Conservation (phyloP, 1,140 invertebrate species). For the Pseudobourletiella spinata region DNA sequence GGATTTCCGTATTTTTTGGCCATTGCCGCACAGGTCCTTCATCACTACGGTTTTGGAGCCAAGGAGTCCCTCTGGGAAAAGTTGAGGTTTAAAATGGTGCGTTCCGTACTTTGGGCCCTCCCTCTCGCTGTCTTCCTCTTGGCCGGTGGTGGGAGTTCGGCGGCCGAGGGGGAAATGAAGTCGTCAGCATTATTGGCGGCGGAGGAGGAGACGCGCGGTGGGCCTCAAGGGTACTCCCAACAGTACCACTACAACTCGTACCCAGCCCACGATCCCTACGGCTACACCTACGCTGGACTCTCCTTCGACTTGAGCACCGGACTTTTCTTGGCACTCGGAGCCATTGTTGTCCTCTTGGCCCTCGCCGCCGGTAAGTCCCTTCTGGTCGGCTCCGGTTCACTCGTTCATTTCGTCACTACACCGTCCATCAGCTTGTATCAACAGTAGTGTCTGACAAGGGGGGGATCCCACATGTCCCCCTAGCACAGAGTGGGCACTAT, state of each 20-base stretch:
- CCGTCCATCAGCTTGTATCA: no score
- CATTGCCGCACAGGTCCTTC: no score
- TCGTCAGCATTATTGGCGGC: slow-evolving; percentile 17
- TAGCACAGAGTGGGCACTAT: no score
- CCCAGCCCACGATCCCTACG: slow-evolving; percentile 37
- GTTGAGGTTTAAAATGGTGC: slow-evolving; percentile 32
- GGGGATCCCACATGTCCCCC: no score
- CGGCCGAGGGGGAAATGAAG: slow-evolving; percentile 22
- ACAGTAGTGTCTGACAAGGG: no score
- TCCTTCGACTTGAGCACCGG: slow-evolving; percentile 36
- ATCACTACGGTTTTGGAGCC: no score
- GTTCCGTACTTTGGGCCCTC: slow-evolving; percentile 30
- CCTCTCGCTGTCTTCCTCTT: slow-evolving; percentile 34
- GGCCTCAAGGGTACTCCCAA: slow-evolving; percentile 25
- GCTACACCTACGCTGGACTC: slow-evolving; percentile 36
- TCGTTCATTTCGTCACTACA: no score
- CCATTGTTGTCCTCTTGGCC: slow-evolving; percentile 36
- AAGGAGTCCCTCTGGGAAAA: no score
- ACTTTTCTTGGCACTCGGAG: slow-evolving; percentile 36
- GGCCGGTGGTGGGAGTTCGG: slow-evolving; percentile 31
- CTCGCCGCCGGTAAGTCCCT: slow-evolving; percentile 34
- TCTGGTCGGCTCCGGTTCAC: no score
- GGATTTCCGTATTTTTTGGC: no score
- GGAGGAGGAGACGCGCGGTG: slow-evolving; percentile 32
- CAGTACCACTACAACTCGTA: slow-evolving; percentile 37